Evolutionary conservation across 2,113 vertebrate genomes (phyloP), one percentile per base, ranked within the genome.

Genomic region (Prietella phreatophila): DNA sequence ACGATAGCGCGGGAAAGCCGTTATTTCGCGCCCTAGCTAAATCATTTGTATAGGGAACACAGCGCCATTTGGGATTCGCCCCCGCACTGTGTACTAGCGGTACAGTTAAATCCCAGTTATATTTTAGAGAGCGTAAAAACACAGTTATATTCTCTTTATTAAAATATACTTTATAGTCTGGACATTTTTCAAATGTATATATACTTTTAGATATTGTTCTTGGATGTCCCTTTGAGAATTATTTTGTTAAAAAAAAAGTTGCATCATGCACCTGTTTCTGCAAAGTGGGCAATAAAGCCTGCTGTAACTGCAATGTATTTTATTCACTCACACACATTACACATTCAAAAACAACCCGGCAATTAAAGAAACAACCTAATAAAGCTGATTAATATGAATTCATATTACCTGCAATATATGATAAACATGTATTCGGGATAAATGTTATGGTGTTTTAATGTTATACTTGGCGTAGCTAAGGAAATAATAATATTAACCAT

Each of bases 191-290:
- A 71, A 25, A 8, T 42, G 3, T 76, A 13, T 76, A 47, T 50
- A 1, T 75, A 25, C 19, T 22, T 42, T 25, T 2, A 75, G 27
- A 25, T 42, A 25, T 20, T 25, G 20, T 47, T 47, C 20, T 47
- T 47, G 39, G 25, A 47, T 13, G 10, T 39, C 69, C 7, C 20
- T 10, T 76, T 76, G 11, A 76, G 13, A 10, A 33, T 71, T 19
- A 36, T 71, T 71, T 71, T 8, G 13, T 27, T 15, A 17, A 15
- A 76, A 78, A n/a, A 53, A 50, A 78, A 78, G 75, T 78, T 78
- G 75, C 75, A 78, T 78, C 75, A 78, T 78, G 42, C 75, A 47
- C 73, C 73, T 76, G 39, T 50, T 50, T 76, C 39, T 47, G 11
- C 11, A 5, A 17, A 19, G 5, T 36, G 30, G 4, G 30, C 4